Evolutionary conservation across 2,888 invertebrate genomes (phyloP).

Genomic region (Dendrolimus pini): DNA sequence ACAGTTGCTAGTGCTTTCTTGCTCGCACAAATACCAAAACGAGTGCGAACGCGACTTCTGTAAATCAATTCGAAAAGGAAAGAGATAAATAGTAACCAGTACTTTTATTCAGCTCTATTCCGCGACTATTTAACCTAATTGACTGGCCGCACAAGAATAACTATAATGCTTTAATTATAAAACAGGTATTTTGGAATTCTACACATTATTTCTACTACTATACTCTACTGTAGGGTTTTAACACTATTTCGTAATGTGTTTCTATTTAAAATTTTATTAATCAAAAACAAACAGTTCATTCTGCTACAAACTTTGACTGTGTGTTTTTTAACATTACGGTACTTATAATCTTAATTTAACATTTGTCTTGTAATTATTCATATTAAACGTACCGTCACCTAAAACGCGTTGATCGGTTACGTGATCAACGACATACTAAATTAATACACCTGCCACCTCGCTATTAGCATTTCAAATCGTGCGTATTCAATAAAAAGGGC

Average conservation of each 20-base stretch:
- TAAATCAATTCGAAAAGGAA: too few relatives aligned
- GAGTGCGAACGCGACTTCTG: too few relatives aligned
- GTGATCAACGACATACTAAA: background rate
- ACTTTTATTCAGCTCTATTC: too few relatives aligned
- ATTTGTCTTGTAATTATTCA: too few relatives aligned
- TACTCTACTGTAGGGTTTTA: constrained; percentile 46
- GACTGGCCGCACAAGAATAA: constrained; percentile 59
- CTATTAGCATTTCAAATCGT: background rate
- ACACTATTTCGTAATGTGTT: constrained; percentile 12
- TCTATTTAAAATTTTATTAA: background rate
- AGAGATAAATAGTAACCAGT: too few relatives aligned
- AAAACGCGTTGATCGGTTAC: background rate
- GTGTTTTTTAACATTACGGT: too few relatives aligned
- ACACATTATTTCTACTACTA: constrained; percentile 38
- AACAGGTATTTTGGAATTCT: constrained; percentile 70
- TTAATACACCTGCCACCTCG: background rate
- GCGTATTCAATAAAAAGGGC: background rate
- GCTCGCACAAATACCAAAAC: too few relatives aligned
- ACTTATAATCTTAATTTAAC: too few relatives aligned
- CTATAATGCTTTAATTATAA: constrained; percentile 68
- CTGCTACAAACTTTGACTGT: too few relatives aligned
- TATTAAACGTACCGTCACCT: background rate
- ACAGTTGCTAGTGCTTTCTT: too few relatives aligned
- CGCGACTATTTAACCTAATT: too few relatives aligned
- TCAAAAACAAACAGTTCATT: too few relatives aligned